These are phyloP conservation scores for Diaphora mendica DNA, from an alignment of 2,888 invertebrate genomes.

Conservation along the genomic window DNA sequence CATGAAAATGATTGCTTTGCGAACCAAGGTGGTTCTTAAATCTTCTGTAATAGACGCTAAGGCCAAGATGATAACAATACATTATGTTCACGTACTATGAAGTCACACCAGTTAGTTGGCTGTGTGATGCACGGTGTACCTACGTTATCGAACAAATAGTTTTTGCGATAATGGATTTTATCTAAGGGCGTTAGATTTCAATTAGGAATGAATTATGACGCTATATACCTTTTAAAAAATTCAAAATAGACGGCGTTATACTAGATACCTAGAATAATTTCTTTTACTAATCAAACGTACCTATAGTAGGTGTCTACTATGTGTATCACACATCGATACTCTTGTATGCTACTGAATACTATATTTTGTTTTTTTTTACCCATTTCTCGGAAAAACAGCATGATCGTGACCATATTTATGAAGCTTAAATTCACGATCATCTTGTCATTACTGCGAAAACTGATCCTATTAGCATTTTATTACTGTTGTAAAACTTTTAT, in stretches of 20 bases:
- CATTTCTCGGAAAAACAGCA: neutral
- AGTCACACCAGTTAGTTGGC: neutral
- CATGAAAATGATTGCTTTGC: conserved; percentile 3
- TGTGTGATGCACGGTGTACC: no score
- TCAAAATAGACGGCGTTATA: no score
- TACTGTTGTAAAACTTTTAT: conserved; percentile 12
- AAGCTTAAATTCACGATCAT: neutral
- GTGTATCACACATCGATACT: neutral
- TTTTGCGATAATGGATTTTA: neutral
- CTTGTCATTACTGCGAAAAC: neutral
- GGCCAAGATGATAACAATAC: conserved; percentile 1
- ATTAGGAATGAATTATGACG: neutral
- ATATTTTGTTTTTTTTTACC: neutral
- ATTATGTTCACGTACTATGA: neutral
- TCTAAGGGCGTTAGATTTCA: neutral
- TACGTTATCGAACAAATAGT: neutral
- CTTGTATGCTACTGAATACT: neutral
- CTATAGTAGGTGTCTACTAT: neutral
- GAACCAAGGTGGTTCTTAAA: neutral
- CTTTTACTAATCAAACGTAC: no score
- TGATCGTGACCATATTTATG: neutral
- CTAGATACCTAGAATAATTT: no score
- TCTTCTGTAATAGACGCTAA: conserved; percentile 7
- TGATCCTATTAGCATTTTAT: conserved; percentile 9
- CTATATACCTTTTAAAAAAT: neutral